phyloP scores from a whole-genome alignment of 2,113 vertebrate species.

The Mormoops blainvillei region DNA sequence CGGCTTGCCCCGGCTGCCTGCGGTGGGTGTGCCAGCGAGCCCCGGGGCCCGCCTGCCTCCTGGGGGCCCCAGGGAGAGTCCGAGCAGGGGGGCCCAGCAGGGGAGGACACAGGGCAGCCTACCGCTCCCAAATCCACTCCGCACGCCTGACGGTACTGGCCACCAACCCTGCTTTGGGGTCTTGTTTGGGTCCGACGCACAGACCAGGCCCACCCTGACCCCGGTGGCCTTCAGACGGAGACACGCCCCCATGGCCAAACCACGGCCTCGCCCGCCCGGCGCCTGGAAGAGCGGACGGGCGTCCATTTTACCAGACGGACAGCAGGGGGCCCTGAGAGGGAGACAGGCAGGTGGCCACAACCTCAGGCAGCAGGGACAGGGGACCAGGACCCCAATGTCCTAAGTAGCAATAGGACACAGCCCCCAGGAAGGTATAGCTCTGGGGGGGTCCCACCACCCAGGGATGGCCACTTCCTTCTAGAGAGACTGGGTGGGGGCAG shows the following conservation, averaged over 20 bases:
- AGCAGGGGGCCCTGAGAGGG: background rate
- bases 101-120: background rate
- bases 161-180: fast-evolving
- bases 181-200: fast-evolving
- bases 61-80: background rate
- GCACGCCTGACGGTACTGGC: fast-evolving
- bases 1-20: slow-evolving; percentile 24
- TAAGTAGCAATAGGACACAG: background rate
- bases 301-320: background rate
- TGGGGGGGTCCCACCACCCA: background rate
- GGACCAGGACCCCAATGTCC: background rate
- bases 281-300: fast-evolving
- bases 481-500: background rate
- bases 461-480: too few relatives aligned
- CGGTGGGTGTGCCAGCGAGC: too few relatives aligned
- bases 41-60: background rate
- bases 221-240: background rate
- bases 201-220: background rate
- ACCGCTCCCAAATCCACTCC: fast-evolving
- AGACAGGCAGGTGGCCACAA: background rate
- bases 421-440: too few relatives aligned
- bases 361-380: background rate
- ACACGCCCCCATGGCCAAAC: background rate
- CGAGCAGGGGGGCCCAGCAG: fast-evolving
- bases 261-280: background rate